phyloP scores from a whole-genome alignment of 1,140 invertebrate species.

The Protaetia brevitarsis region DNA sequence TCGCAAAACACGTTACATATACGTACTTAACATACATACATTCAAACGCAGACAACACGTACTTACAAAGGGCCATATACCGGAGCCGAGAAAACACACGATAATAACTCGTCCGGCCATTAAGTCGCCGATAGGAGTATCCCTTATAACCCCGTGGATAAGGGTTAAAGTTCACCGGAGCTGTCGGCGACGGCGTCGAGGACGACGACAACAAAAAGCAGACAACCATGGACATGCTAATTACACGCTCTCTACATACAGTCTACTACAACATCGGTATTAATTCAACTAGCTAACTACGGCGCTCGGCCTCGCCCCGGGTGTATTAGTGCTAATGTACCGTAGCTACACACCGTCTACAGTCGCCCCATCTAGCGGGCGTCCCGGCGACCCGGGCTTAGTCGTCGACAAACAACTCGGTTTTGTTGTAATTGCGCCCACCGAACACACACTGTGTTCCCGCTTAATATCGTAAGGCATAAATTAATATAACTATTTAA shows the following conservation, averaged over 20 bases:
- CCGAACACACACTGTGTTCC: conserved; percentile 38
- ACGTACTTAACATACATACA: background rate
- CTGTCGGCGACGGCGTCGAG: conserved; percentile 25
- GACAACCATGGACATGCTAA: conserved; percentile 47
- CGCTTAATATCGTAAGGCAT: conserved; percentile 45
- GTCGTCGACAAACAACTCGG: conserved; percentile 43
- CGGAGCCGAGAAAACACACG: conserved; percentile 18
- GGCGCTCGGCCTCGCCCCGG: conserved; percentile 33
- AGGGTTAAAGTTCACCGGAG: conserved; percentile 36
- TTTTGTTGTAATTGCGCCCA: conserved; percentile 45
- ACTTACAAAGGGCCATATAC: background rate
- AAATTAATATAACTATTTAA: conserved; percentile 47
- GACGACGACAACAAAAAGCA: conserved; percentile 33
- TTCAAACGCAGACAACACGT: background rate
- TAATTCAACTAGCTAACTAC: conserved; percentile 46
- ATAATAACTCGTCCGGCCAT: conserved; percentile 17
- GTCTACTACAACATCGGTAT: conserved; percentile 44
- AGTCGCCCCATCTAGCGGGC: background rate
- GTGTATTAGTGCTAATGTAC: conserved; percentile 46
- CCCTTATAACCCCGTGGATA: conserved; percentile 34
- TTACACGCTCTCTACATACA: conserved; percentile 45
- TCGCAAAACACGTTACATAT: background rate
- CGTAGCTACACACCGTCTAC: conserved; percentile 29
- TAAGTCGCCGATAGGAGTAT: conserved; percentile 17
- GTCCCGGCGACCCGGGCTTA: conserved; percentile 33